Percentiles rank a stretch among this genome's conserved stretches.
Conservation (phyloP, 1,140 invertebrate genomes). For the Gyrodactylus bullatarudis region DNA sequence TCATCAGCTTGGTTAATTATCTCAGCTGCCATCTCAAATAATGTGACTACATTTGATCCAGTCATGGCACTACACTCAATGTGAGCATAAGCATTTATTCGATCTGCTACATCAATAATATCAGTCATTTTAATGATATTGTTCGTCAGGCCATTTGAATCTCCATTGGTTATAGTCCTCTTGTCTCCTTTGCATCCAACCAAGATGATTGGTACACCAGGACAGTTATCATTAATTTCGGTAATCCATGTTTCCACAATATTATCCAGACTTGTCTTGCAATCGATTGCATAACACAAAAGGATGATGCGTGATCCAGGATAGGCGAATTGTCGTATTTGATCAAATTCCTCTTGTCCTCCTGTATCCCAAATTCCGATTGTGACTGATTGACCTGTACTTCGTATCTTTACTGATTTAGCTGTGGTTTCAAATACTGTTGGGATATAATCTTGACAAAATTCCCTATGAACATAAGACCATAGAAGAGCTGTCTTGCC, state of each 20-base stretch:
- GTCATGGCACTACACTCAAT: constrained; percentile 5
- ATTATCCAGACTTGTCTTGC: constrained; percentile 50
- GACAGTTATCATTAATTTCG: constrained; percentile 26
- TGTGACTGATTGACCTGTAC: background rate
- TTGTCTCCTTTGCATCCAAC: constrained; percentile 5
- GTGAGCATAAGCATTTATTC: constrained; percentile 5
- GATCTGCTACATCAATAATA: background rate
- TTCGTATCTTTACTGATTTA: background rate
- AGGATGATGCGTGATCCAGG: constrained; percentile 1
- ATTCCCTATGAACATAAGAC: constrained; percentile 3
- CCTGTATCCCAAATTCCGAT: constrained; percentile 8
- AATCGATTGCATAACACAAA: constrained; percentile 5
- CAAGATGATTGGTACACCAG: constrained; percentile 4
- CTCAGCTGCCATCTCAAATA: constrained; percentile 5
- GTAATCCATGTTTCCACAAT: constrained; percentile 71
- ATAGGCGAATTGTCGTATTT: constrained; percentile 7
- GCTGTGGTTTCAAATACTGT: constrained; percentile 7
- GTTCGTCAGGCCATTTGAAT: background rate
- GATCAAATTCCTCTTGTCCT: constrained; percentile 8
- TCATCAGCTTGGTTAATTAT: background rate
- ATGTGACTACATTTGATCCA: background rate
- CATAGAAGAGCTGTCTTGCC: constrained; percentile 6
- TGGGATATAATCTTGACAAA: constrained; percentile 6
- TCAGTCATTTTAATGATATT: background rate
- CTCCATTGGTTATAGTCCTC: background rate